A percentile compares a stretch with the other conserved stretches of the same genome.
Evolutionary conservation across 2,113 vertebrate genomes (phyloP).

Genomic region (Tachuris rubrigastra): DNA sequence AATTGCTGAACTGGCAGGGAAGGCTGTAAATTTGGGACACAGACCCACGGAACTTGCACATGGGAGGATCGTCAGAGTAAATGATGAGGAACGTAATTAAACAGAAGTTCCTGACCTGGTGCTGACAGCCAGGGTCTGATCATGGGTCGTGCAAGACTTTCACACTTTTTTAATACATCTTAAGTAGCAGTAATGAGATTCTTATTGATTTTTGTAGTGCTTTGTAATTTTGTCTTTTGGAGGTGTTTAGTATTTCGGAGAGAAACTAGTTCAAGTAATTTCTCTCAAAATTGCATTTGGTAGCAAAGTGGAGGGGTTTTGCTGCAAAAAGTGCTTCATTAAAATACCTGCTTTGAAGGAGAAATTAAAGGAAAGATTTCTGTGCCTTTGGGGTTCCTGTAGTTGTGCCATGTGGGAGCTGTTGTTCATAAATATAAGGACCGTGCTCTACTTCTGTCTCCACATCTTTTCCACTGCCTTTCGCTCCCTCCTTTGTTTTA

Average conservation of each 20-base stretch:
- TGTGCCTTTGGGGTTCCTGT: not conserved
- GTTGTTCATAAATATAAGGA: not conserved
- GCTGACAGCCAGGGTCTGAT: not conserved
- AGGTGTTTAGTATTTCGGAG: not conserved
- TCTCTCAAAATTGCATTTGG: not conserved
- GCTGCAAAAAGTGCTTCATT: not conserved
- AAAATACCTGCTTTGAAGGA: not conserved
- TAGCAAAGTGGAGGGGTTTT: not conserved
- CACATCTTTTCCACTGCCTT: not conserved
- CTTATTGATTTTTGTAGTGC: not conserved
- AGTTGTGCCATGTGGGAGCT: not conserved
- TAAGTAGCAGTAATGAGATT: not conserved
- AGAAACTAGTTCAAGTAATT: not conserved
- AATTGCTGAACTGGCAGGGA: not conserved
- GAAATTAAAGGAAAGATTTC: not conserved
- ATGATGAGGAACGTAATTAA: not conserved
- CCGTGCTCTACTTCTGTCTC: not conserved
- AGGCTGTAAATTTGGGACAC: not conserved
- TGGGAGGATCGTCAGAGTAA: not conserved
- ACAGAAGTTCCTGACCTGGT: not conserved
- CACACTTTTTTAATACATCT: not conserved
- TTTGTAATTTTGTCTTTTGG: not conserved
- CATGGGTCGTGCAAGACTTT: not conserved
- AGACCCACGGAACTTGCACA: not conserved
- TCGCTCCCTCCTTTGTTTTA: not conserved